Base-by-base conservation (phyloP, 1,140 invertebrate genomes). In the Drosophila mauritiana region DNA sequence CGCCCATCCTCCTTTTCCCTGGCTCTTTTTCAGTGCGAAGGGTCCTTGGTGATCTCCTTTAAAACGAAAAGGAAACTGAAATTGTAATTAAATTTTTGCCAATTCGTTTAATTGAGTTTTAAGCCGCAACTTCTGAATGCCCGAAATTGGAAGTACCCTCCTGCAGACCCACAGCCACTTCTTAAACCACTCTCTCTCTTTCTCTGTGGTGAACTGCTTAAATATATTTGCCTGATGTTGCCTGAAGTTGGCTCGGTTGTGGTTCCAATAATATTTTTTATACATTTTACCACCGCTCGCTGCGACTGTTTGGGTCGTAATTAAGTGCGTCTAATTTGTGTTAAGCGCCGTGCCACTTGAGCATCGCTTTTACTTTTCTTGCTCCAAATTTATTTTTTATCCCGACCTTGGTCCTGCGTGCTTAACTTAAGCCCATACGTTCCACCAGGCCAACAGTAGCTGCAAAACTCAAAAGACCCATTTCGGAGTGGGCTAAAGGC, bases 321-420 rank as follows among this genome's bases (percentile, higher is more conserved):
- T 88, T 89, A 88, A 89, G 84, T 89, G 84, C 84, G 84, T 88
- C 84, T 88, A 88, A 88, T 88, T 88, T 89, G 84, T 84, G 84
- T 89, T 80, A 88, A 88, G 83, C 83, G 83, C 70, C 53, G 83
- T 52, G 79, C 79, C 83, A 88, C 82, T 86, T 86, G 74, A 88
- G 75, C 75, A 72, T 62, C 65, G 75, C 65, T 63, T 58, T 57
- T 58, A 49, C 53, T 59, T 42, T 22, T 40, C 59, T 42, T 46
- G 25, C 36, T 53, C 20, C 15, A 45, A 72, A 58, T 58, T 70
- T 62, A 22, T 53, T 57, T 57, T 46, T 69, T 54, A 69, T 43
- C 40, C 55, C 63, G 4, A 39, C 36, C 17, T 17, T 34, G 37
- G 39, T 59, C 37, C 54, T 59, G 54, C 76, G 64, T 52, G 64